Evolutionary conservation across 2,888 invertebrate species (phyloP), one percentile per base, ranked within the genome.

Genomic region (Nephrotoma appendiculata): DNA sequence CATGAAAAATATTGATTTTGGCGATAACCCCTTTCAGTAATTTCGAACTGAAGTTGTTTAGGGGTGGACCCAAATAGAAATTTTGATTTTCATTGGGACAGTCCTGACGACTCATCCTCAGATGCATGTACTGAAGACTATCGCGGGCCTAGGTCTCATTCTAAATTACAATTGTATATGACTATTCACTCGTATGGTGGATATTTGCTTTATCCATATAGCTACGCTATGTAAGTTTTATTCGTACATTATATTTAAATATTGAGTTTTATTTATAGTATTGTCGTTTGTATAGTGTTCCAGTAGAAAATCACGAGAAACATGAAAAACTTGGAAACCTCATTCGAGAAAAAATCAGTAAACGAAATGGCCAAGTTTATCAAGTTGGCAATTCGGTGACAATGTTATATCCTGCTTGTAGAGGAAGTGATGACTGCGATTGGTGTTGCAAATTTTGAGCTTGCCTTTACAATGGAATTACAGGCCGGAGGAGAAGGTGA

Each of bases 41-140:
- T 91, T 85, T 0, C 57, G 0, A 89, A 89, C 7, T 89, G 90
- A 19, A 88, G 89, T 0, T 96, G 96, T 88, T 91, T 91, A 3
- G 96, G 96, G 11, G 94, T 94, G 0, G 96, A 97, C 89, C 94
- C 94, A 0, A 96, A 96, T 90, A 92, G 96, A 1, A 96, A 97
- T 31, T 31, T 31, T 31, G 31, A 31, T 31, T 31, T 31, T 31
- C 31, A 31, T 2, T 31, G 31, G 91, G 94, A 43, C 2, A 15
- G n/a, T 7, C 15, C 85, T 6, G 94, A n/a, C 2, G 94, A 6
- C 0, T 44, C 44, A 45, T 44, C 44, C 4, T 15, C 48, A 12
- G 83, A 86, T 1, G 0, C 9, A 71, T 71, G 71, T n/a, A 2
- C 6, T 7, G 71, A 71, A 0, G 93, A 91, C 0, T 96, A 92